A percentile compares a stretch with the other conserved stretches of the same genome.
Conservation (phyloP, 2,888 invertebrate species). For the Pardosa pseudoannulata region DNA sequence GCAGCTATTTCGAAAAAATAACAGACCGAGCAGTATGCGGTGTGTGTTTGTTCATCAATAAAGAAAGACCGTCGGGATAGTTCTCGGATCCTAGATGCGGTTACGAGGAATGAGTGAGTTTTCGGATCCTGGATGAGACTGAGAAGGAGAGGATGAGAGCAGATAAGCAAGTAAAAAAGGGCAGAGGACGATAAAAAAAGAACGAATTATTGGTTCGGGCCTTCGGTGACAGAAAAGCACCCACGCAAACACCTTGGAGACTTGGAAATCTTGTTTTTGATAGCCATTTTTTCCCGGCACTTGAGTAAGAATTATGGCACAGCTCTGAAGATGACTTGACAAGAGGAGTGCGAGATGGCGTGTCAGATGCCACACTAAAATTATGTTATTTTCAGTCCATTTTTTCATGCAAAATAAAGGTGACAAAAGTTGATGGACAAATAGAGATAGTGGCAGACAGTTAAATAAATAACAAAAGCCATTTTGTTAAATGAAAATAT, state of each 20-base stretch:
- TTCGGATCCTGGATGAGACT: background rate
- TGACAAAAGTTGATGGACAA: too few species aligned
- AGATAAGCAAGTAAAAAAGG: background rate
- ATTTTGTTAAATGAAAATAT: too few species aligned
- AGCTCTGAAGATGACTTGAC: background rate
- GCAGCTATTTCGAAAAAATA: constrained; percentile 26
- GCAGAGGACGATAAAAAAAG: background rate
- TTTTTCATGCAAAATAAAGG: too few species aligned
- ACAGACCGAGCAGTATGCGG: background rate
- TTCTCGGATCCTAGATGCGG: background rate
- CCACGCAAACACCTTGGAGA: constrained; percentile 28
- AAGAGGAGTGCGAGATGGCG: background rate
- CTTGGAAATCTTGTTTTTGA: background rate
- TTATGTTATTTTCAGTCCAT: too few species aligned
- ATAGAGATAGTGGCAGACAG: too few species aligned
- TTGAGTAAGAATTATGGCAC: background rate
- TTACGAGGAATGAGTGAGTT: too few species aligned
- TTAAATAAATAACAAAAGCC: too few species aligned
- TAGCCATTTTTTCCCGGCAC: background rate
- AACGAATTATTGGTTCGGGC: constrained; percentile 12
- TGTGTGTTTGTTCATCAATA: constrained; percentile 17
- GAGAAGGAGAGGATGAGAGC: constrained; percentile 33
- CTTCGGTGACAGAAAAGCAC: constrained; percentile 53
- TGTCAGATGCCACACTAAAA: background rate
- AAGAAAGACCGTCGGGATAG: constrained; percentile 5